Evolutionary conservation across 37 sponge, comb jelly and placozoan genomes (phyloP), one percentile per base, ranked within the genome.

Genomic region (Aphrocallistes beatrix): DNA sequence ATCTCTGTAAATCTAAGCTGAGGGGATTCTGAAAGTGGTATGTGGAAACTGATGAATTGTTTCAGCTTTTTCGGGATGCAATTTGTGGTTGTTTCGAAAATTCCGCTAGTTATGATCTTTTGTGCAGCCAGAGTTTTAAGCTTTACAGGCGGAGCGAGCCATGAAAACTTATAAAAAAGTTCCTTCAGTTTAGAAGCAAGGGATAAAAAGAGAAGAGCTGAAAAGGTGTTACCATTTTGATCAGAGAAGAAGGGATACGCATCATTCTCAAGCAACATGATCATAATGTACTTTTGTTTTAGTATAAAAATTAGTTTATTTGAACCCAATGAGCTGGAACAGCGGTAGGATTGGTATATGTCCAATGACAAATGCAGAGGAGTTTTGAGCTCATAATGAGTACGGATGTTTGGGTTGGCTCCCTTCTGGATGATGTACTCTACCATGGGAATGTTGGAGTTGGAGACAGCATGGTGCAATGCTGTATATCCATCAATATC

Each of bases 241-340:
- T 60, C 75, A 60, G 75, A 19, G 21, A 60, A 60, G 21, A 60
- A 60, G 3, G 75, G 75, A 28, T 60, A 60, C 10, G 75, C 75
- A 60, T 60, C 75, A 30, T 60, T 21, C 75, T 60, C 75, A 60
- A 60, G 75, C 34, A 60, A 60, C 28, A 60, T 19, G 10, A 60
- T 60, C 75, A 60, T 60, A 60, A 60, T 60, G n/a, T 60, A 30
- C 34, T 60, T 60, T 60, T 60, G 75, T 60, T 60, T 19, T 6
- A 30, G 10, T 30, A 60, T 60, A 13, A 8, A 30, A 1, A 60
- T 60, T 19, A 60, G 10, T 13, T 60, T 60, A 13, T 28, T 60
- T 6, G 6, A 6, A 21, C n/a, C 75, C 17, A 60, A 30, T 25
- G 75, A 19, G 8, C 28, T 19, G 3, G 75, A 60, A 1, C 1